Percentiles rank a stretch among this genome's conserved stretches.
phyloP scores from a whole-genome alignment of 2,797 vertebrate species.

The Macropus fuliginosus region DNA sequence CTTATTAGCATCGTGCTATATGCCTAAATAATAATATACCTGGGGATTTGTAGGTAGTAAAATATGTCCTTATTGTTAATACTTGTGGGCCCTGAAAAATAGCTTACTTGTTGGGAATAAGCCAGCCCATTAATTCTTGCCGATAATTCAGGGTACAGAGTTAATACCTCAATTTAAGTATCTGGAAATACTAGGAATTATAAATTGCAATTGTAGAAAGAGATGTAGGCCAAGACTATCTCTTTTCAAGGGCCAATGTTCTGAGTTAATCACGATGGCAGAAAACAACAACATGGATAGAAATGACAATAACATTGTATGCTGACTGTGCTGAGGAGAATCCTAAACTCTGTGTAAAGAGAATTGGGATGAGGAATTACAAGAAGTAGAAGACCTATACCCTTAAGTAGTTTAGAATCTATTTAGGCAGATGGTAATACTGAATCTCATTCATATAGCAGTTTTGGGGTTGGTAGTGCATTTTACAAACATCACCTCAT shows the following conservation, averaged over 20 bases:
- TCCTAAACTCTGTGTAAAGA: neutral
- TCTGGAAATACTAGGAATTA: conserved; percentile 56
- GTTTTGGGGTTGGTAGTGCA: neutral
- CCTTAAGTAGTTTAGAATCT: neutral
- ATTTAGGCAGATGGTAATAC: neutral
- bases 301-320: neutral
- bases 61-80: conserved; percentile 60
- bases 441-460: neutral
- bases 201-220: neutral
- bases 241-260: neutral
- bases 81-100: conserved; percentile 68
- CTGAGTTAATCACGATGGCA: neutral
- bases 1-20: conserved; percentile 65
- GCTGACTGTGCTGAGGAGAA: neutral
- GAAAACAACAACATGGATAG: conserved; percentile 31
- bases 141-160: conserved; percentile 58
- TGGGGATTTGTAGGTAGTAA: conserved; percentile 50
- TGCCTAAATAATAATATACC: conserved; percentile 64
- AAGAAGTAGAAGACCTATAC: neutral
- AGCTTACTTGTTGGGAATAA: conserved; percentile 52
- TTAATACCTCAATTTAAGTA: conserved; percentile 60
- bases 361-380: neutral
- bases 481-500: neutral
- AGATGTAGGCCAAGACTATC: neutral
- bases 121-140: conserved; percentile 63